Percentiles rank a stretch among this genome's conserved stretches.
These are phyloP conservation scores for Halichoerus grypus DNA, from an alignment of 2,113 vertebrate species.

Conservation along the genomic window DNA sequence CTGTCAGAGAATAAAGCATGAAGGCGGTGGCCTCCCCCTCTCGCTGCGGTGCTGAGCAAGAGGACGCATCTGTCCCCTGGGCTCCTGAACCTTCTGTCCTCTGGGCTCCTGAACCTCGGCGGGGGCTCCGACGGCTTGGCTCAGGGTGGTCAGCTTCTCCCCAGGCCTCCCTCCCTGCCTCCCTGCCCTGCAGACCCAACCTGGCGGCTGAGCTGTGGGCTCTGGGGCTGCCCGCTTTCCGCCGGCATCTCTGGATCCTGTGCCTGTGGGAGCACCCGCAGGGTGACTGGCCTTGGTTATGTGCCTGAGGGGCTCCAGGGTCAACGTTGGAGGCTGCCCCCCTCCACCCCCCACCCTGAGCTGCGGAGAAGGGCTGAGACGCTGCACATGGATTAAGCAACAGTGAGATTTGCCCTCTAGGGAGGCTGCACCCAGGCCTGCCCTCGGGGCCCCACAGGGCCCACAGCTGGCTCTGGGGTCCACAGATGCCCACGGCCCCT, in stretches of 20 bases:
- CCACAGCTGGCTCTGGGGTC: no score
- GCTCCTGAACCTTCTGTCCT: slow-evolving; percentile 80
- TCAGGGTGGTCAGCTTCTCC: slow-evolving; percentile 69
- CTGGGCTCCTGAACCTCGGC: slow-evolving; percentile 81
- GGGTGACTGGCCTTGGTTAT: accelerated
- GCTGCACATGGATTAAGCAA: not conserved
- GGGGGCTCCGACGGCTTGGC: slow-evolving; percentile 81
- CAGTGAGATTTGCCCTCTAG: no score
- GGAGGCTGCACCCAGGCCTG: not conserved
- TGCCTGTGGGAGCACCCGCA: accelerated
- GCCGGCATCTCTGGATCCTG: accelerated
- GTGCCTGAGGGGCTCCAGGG: not conserved
- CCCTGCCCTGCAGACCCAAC: not conserved
- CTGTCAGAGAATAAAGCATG: slow-evolving; percentile 91
- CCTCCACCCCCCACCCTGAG: not conserved
- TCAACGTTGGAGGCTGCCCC: no score
- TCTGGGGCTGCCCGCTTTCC: not conserved
- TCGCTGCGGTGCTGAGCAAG: not conserved
- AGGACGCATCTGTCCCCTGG: not conserved
- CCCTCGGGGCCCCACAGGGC: no score
- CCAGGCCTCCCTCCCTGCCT: not conserved
- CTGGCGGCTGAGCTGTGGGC: accelerated
- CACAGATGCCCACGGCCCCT: not conserved
- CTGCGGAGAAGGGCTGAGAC: not conserved
- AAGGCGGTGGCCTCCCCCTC: slow-evolving; percentile 85